These are phyloP conservation scores for Acridotheres tristis DNA, from an alignment of 2,797 vertebrate genomes.

Conservation along the genomic window DNA sequence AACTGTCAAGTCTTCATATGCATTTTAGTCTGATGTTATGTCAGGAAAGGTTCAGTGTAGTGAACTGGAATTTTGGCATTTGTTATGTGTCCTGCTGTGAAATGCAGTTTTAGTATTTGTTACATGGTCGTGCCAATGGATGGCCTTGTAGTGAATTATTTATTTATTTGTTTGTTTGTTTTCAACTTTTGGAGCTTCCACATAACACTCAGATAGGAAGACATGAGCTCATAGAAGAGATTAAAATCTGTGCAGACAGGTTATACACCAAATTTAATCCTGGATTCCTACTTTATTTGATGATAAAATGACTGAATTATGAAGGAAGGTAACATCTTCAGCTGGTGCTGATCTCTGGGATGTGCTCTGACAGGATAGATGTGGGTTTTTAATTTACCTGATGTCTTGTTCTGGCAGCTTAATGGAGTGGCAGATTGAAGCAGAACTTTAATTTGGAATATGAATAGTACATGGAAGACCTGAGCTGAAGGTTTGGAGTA, in stretches of 20 bases:
- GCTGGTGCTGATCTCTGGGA: not conserved
- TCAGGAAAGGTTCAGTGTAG: not conserved
- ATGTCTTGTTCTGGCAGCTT: not conserved
- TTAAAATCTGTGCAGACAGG: not conserved
- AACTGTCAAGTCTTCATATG: not conserved
- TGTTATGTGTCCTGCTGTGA: not conserved
- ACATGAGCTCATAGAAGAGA: not conserved
- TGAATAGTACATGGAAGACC: not conserved
- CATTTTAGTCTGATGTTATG: not conserved
- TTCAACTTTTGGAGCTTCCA: not conserved
- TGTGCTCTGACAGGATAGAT: not conserved
- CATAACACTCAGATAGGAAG: not conserved
- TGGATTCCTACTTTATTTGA: not conserved
- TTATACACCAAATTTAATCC: not conserved
- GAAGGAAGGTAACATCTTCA: not conserved
- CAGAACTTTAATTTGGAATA: not conserved
- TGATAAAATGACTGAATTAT: not conserved
- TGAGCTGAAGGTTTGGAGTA: not conserved
- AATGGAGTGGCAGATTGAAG: not conserved
- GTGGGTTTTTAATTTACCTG: not conserved
- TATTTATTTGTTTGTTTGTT: accelerated
- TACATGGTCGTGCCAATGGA: accelerated
- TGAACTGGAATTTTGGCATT: not conserved
- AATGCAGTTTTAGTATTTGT: not conserved
- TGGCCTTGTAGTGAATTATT: not conserved